Base-by-base conservation (phyloP, 2,888 invertebrate genomes). In the Poecilobothrus nobilitatus region DNA sequence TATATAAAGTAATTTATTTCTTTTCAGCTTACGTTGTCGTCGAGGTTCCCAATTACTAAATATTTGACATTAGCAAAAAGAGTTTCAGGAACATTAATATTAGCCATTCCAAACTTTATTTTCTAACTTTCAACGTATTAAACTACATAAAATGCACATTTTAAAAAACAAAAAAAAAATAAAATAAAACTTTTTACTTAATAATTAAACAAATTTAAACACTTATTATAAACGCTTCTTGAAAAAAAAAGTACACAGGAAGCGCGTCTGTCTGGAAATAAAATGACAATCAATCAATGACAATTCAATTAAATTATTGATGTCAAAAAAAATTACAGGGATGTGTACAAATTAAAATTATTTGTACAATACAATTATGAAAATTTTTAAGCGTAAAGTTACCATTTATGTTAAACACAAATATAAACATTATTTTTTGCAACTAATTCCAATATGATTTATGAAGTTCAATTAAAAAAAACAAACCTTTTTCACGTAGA, bases 1-100 rank as follows among this genome's bases (percentile, higher is more conserved):
- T 5, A 27, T 27, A 27, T 41, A 66, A 34, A 34, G 27, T 64
- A 63, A 63, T 15, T 27, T 37, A 62, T 63, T 63, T 1, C 10
- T 9, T 62, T 27, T n/a, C 61, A 65, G 41, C 73, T 78, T 77
- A 91, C 91, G 87, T 89, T 87, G 78, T 89, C 87, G 75, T 87
- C 85, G 76, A 91, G 86, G 81, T 90, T 90, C 74, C 93, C 93
- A 79, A 90, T 91, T 76, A 91, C 85, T 83, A 89, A 92, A 83
- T 89, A 94, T 79, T 91, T 91, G 75, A 94, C 89, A 85, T 90
- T 89, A 81, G 90, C 89, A 82, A 94, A 94, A 75, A 94, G 74
- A 75, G 78, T 79, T 68, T 81, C 80, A 73, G 78, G 79, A 68
- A 81, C 76, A 74, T 78, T 77, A 64, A 79, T 72, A 73, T 78